A percentile compares a stretch with the other conserved stretches of the same genome.
Evolutionary conservation across 64 coral and sea anemone genomes (phyloP).

Genomic region (Platygyra sinensis): DNA sequence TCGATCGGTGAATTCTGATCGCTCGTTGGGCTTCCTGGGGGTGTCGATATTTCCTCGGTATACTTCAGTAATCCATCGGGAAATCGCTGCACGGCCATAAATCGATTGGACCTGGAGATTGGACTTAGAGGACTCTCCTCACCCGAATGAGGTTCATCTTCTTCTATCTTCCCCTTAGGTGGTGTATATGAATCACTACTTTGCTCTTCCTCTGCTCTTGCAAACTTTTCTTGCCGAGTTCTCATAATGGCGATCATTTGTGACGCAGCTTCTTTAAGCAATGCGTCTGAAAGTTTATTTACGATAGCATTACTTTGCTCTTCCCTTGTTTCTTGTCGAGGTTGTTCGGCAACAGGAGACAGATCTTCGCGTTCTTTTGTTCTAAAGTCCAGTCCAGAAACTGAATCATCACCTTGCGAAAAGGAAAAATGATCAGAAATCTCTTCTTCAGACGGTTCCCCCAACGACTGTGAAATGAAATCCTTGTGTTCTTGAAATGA

Average conservation of each 20-base stretch:
- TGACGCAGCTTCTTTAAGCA: conserved; percentile 76
- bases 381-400: conserved; percentile 49
- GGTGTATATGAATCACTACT: background rate
- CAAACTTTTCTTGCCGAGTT: conserved; percentile 28
- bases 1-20: conserved; percentile 49
- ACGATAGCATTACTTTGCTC: conserved; percentile 41
- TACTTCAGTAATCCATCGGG: conserved; percentile 64
- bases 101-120: conserved; percentile 50
- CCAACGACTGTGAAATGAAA: conserved; percentile 30
- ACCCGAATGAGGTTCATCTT: conserved; percentile 40
- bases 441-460: conserved; percentile 62
- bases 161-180: conserved; percentile 7
- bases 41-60: conserved; percentile 47
- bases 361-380: background rate
- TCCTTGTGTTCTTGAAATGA: background rate
- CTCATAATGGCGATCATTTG: conserved; percentile 87
- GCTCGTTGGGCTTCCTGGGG: conserved; percentile 78
- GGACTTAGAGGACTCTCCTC: conserved; percentile 54
- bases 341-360: conserved; percentile 27
- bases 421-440: conserved; percentile 66
- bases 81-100: conserved; percentile 76
- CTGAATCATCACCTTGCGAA: conserved; percentile 40
- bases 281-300: conserved; percentile 66
- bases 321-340: background rate
- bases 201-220: background rate